Base-by-base conservation (phyloP, 2,797 vertebrate genomes). In the Schizopygopsis malacanthus region DNA sequence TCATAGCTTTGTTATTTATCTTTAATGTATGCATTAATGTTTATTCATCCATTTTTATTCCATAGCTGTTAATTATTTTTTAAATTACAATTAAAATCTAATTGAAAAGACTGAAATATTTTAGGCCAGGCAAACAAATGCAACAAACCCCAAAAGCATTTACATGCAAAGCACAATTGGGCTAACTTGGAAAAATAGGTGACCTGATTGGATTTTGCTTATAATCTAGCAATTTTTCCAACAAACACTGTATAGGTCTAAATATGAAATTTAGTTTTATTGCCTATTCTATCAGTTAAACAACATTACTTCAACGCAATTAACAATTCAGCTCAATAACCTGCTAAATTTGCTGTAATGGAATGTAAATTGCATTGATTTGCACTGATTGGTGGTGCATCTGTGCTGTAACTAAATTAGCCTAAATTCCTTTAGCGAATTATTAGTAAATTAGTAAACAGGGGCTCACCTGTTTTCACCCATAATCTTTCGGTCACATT, bases 401-500 rank as follows among this genome's bases (percentile, higher is more conserved):
- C 8, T 67, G 65, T 15, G 12, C 18, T 8, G 0, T 71, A 12
- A 43, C 37, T 41, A 22, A 41, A 70, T 39, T 12, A 20, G 37
- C 39, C 6, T 2, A n/a, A 69, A 67, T 22, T 70, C 9, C 20
- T n/a, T 41, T n/a, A 71, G 4, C 20, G 20, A n/a, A 70, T 43
- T 6, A 22, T 43, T 13, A 33, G 39, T 70, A 5, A 50, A 22
- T 43, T 13, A 33, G 39, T 70, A 5, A 50, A 87, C 20, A 5
- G 12, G 13, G 28, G 56, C 93, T 0, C 93, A 99, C 98, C 98
- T 94, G 97, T 98, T 95, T 95, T 97, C 82, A 99, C 92, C 96
- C 97, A 96, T 67, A 97, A 95, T 92, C 94, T 96, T 89, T 96
- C 92, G 0, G 98, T 99, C 90, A 98, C 94, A 33, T 96, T 97